Evolutionary conservation across 2,797 vertebrate genomes (phyloP).

Genomic region (Petrocephalus schoutedeni): DNA sequence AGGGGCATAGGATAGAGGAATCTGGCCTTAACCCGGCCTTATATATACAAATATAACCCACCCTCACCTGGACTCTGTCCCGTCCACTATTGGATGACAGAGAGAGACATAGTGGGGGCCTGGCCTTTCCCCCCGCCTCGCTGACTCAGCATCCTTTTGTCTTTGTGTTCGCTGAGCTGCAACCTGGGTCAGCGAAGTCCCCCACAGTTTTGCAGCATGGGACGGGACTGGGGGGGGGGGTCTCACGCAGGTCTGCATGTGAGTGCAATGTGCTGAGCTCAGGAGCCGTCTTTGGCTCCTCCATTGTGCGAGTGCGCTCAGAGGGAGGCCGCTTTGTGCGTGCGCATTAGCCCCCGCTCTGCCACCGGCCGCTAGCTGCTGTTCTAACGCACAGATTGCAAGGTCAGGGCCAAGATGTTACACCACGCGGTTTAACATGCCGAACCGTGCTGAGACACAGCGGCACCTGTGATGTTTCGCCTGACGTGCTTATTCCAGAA

Average conservation of each 20-base stretch:
- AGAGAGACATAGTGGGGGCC: neutral
- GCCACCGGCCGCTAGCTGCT: neutral
- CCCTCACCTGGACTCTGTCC: neutral
- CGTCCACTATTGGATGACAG: neutral
- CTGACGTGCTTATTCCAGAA: neutral
- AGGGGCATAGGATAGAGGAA: neutral
- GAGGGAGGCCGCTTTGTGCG: conserved; percentile 4
- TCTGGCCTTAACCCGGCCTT: neutral
- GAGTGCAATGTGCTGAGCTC: conserved; percentile 63
- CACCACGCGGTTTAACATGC: neutral
- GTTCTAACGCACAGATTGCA: neutral
- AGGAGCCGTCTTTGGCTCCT: conserved; percentile 8
- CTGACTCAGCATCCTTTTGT: conserved; percentile 83
- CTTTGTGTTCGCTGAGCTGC: conserved; percentile 46
- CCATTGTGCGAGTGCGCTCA: conserved; percentile 30
- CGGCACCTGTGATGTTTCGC: neutral
- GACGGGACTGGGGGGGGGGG: conserved; percentile 29
- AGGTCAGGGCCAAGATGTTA: neutral
- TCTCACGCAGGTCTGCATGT: conserved; percentile 8
- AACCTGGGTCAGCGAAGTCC: conserved; percentile 64
- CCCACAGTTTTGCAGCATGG: neutral
- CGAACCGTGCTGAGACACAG: neutral
- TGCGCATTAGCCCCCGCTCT: neutral
- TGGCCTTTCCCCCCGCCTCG: conserved; percentile 42
- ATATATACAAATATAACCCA: conserved; percentile 22